A percentile compares a stretch with the other conserved stretches of the same genome.
Conservation (phyloP, 2,113 vertebrate species). For the Caranx ignobilis region DNA sequence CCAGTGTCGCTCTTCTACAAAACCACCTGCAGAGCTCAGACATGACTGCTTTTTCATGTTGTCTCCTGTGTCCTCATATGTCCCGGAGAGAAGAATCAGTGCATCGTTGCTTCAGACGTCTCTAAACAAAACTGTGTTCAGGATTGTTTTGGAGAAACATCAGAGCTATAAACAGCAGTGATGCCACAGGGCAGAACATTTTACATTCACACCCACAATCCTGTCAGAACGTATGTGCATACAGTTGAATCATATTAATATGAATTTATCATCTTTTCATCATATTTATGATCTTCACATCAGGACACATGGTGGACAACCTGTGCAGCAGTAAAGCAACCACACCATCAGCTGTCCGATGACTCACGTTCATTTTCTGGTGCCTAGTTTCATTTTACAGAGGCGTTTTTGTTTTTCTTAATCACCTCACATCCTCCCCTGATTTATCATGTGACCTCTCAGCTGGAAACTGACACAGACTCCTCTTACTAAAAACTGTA, state of each 20-base stretch:
- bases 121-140: conserved; percentile 3
- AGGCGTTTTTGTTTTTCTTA: too few species aligned
- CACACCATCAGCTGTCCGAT: neutral
- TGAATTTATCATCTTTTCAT: neutral
- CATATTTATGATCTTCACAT: neutral
- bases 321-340: conserved; percentile 2
- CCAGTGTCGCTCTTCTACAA: neutral
- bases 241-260: neutral
- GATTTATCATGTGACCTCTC: neutral
- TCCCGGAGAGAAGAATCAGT: neutral
- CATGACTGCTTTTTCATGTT: neutral
- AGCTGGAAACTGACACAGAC: too few species aligned
- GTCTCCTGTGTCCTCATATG: neutral
- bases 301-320: neutral
- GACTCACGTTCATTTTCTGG: conserved; percentile 9
- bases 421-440: neutral
- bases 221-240: neutral
- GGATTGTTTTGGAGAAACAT: neutral
- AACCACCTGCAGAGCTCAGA: conserved; percentile 27
- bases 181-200: conserved; percentile 5
- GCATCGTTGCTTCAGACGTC: neutral
- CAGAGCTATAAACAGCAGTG: too few species aligned
- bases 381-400: neutral
- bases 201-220: neutral
- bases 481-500: too few species aligned